Base-by-base conservation (phyloP, 1,140 invertebrate genomes). In the Habropoda laboriosa region DNA sequence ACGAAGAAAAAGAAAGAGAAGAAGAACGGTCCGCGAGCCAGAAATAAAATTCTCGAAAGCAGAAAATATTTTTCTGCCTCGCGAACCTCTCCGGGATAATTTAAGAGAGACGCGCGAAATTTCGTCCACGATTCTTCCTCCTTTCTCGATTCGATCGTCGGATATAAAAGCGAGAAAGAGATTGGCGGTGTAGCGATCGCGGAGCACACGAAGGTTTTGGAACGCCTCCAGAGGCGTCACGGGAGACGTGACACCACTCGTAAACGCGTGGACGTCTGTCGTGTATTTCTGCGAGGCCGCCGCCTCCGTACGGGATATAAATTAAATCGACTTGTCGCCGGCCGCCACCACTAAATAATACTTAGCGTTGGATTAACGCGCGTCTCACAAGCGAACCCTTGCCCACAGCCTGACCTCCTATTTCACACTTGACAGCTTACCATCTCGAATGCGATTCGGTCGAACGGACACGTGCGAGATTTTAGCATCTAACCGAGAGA, bases 311-410 rank as follows among this genome's bases (percentile, higher is more conserved):
- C 60, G 51, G 63, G 60, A 79, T 81, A 90, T 88, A 89, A 90
- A 90, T 89, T 86, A 89, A 86, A 89, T 89, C 82, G 87, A 84
- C 87, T 87, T 85, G 88, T 89, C 88, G 82, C 72, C 76, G 80
- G n/a, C 72, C 73, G 61, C 60, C 66, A 85, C 63, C 82, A 67
- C 79, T 89, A 89, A 89, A 89, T 89, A 89, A 88, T 88, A 87
- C 88, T 87, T 86, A 87, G 73, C 80, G 71, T 64, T 79, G 86
- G 81, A 82, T 89, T 88, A 89, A 87, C 83, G 60, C 66, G 73
- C 51, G 70, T 58, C 80, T n/a, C n/a, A n/a, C n/a, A n/a, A n/a
- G n/a, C n/a, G n/a, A n/a, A n/a, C n/a, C n/a, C n/a, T n/a, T n/a
- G n/a, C n/a, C n/a, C n/a, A n/a, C n/a, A n/a, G n/a, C 66, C 16